These are phyloP conservation scores for Papilio helenus DNA, from an alignment of 1,140 invertebrate genomes.

Conservation along the genomic window DNA sequence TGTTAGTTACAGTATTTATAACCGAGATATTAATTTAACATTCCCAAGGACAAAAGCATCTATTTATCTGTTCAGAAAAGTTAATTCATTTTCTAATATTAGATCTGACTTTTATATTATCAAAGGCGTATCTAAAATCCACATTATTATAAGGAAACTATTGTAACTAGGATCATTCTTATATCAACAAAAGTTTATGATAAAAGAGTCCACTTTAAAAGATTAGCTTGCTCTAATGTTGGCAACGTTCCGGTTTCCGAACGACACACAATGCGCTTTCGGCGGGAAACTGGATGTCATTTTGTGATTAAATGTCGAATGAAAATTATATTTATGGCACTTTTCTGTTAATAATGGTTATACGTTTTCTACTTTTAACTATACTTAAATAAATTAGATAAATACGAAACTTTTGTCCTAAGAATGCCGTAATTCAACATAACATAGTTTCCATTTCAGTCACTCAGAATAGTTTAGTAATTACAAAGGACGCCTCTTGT, in stretches of 20 bases:
- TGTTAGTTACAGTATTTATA: no score
- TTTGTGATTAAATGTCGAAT: constrained; percentile 51
- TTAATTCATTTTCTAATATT: background rate
- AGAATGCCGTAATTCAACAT: no score
- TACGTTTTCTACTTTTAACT: background rate
- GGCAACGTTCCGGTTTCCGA: constrained; percentile 50
- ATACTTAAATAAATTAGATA: background rate
- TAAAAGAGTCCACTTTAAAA: constrained; percentile 48
- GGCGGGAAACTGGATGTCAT: constrained; percentile 48
- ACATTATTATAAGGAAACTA: background rate
- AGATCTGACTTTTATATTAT: background rate
- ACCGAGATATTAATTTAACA: no score
- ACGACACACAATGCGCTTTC: constrained; percentile 46
- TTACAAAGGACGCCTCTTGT: no score
- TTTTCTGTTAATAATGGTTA: constrained; percentile 32
- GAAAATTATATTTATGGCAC: constrained; percentile 34
- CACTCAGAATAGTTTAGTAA: no score
- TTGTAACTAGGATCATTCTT: constrained; percentile 44
- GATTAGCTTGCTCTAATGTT: constrained; percentile 48
- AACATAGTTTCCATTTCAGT: no score
- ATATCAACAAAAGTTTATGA: constrained; percentile 46
- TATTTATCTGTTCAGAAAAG: background rate
- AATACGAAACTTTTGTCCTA: background rate
- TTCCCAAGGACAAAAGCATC: no score
- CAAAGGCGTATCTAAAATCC: background rate